phyloP scores from a whole-genome alignment of 2,113 vertebrate species.

The Gopherus evgoodei region DNA sequence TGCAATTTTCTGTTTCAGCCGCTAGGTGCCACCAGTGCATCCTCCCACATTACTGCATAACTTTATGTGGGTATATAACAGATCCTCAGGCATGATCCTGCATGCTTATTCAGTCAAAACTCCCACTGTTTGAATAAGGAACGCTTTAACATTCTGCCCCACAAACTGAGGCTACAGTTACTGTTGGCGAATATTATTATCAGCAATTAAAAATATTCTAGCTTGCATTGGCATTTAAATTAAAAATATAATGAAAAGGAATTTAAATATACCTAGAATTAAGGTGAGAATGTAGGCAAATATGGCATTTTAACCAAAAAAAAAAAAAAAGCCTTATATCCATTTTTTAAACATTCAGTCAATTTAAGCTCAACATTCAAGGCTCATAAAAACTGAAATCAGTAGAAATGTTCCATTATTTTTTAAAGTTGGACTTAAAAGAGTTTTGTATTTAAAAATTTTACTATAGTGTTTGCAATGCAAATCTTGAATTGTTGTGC shows the following conservation, averaged over 20 bases:
- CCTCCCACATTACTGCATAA: not conserved
- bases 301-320: not conserved
- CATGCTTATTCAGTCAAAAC: not conserved
- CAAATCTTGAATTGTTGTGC: not conserved
- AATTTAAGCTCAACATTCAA: not conserved
- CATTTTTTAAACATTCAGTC: not conserved
- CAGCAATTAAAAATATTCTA: not conserved
- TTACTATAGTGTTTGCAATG: not conserved
- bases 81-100: fast-evolving
- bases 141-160: not conserved
- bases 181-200: not conserved
- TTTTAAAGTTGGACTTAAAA: not conserved
- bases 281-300: not conserved
- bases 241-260: not conserved
- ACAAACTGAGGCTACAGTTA: not conserved
- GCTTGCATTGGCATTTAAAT: not conserved
- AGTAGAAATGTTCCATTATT: not conserved
- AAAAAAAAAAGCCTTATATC: not conserved
- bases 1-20: conserved; percentile 4
- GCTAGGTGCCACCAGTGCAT: conserved; percentile 32
- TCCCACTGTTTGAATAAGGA: not conserved
- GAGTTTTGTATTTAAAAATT: not conserved
- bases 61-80: not conserved
- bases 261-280: not conserved
- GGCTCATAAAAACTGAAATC: not conserved